These are phyloP conservation scores for Diachasma alloeum DNA, from an alignment of 1,140 invertebrate species.

Conservation along the genomic window DNA sequence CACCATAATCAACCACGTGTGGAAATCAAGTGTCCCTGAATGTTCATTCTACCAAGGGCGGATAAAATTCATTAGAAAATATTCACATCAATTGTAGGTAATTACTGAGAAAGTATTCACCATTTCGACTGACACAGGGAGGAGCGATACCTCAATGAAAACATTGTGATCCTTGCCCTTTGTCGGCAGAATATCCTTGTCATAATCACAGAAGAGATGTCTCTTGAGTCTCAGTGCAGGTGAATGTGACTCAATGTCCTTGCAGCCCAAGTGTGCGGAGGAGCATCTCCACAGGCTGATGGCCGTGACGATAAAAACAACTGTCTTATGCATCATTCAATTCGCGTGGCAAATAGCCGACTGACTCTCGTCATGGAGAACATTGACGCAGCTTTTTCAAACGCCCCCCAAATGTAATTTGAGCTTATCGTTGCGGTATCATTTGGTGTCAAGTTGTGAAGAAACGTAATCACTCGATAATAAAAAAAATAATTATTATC, in stretches of 20 bases:
- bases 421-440: background rate
- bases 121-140: constrained; percentile 65
- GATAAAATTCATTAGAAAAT: background rate
- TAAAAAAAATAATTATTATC: background rate
- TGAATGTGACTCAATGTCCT: constrained; percentile 37
- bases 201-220: constrained; percentile 66
- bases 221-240: constrained; percentile 51
- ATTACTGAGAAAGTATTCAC: constrained; percentile 54
- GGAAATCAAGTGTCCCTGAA: constrained; percentile 27
- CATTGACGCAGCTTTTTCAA: background rate
- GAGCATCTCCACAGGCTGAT: background rate
- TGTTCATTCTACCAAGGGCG: constrained; percentile 20
- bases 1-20: constrained; percentile 47
- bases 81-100: too few species aligned
- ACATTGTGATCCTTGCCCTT: constrained; percentile 51
- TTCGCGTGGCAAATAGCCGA: background rate
- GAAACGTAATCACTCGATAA: background rate
- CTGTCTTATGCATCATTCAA: constrained; percentile 13
- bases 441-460: background rate
- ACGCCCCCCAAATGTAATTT: constrained; percentile 5
- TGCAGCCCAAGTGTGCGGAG: constrained; percentile 37
- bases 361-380: background rate
- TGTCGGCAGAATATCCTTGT: constrained; percentile 59
- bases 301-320: background rate
- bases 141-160: constrained; percentile 58